Evolutionary conservation across 2,797 vertebrate genomes (phyloP).

Genomic region (Cyclura pinguis): DNA sequence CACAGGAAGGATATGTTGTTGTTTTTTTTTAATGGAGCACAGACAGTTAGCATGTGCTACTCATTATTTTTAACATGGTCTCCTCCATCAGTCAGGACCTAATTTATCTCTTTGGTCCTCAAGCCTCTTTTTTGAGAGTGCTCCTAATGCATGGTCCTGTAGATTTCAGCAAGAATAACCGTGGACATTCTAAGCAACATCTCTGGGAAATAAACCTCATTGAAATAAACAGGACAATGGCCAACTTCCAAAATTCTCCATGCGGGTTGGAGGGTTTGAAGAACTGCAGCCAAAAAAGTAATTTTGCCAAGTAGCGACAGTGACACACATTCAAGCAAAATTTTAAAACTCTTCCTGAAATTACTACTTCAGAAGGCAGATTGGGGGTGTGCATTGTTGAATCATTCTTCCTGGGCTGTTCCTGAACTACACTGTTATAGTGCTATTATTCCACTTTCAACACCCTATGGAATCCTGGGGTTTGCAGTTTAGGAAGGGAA

Average conservation of each 20-base stretch:
- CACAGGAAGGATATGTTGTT: conserved; percentile 59
- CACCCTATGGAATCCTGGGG: no score
- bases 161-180: not conserved
- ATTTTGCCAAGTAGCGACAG: no score
- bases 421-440: no score
- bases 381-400: not conserved
- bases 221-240: not conserved
- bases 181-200: no score
- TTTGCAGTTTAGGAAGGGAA: no score
- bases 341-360: not conserved
- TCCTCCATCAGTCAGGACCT: conserved; percentile 28
- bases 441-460: no score
- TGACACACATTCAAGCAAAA: not conserved
- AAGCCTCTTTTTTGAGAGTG: conserved; percentile 2
- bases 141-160: not conserved
- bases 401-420: not conserved
- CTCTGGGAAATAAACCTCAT: not conserved
- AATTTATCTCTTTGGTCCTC: conserved; percentile 45
- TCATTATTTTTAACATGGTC: conserved; percentile 48
- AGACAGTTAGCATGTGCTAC: conserved; percentile 37
- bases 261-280: no score
- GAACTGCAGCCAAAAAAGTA: no score
- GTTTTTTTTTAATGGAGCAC: conserved; percentile 62
- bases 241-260: no score
- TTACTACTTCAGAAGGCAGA: not conserved